Percentiles rank a stretch among this genome's conserved stretches.
These are phyloP conservation scores for Steinernema scapterisci DNA, from an alignment of 2,888 invertebrate genomes.

Conservation along the genomic window DNA sequence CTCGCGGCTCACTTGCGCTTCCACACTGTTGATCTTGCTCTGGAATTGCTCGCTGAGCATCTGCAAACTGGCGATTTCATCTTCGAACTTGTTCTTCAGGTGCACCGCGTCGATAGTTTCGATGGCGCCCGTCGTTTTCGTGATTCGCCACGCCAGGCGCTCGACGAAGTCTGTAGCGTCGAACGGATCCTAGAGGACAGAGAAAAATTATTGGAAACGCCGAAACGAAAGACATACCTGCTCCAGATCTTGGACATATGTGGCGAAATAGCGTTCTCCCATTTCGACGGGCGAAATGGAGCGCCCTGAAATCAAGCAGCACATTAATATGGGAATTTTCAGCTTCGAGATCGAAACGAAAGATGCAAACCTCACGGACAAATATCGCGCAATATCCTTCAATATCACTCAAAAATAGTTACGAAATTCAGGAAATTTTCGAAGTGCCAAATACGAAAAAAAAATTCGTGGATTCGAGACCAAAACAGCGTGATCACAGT, in stretches of 20 bases:
- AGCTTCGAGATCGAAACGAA: no score
- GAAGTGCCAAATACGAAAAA: no score
- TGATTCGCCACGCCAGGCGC: constrained; percentile 89
- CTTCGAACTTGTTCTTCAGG: constrained; percentile 64
- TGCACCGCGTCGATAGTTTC: constrained; percentile 52
- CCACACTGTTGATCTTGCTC: constrained; percentile 60
- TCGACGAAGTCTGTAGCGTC: constrained; percentile 97
- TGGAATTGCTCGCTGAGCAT: constrained; percentile 65
- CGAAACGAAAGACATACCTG: constrained; percentile 59
- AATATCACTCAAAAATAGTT: background rate
- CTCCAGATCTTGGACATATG: constrained; percentile 66
- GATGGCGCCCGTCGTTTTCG: constrained; percentile 67
- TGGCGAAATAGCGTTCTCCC: constrained; percentile 56
- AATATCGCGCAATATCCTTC: background rate
- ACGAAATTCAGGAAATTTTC: no score
- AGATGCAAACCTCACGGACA: no score
- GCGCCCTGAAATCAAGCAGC: no score
- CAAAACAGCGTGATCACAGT: no score
- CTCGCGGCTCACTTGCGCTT: constrained; percentile 60
- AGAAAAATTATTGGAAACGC: constrained; percentile 29
- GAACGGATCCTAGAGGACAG: constrained; percentile 81
- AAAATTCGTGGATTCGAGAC: no score
- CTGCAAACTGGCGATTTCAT: constrained; percentile 66
- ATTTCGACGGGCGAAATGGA: constrained; percentile 28
- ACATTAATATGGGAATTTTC: no score